These are phyloP conservation scores for Orcinus orca DNA, from an alignment of 2,113 vertebrate genomes.

Conservation along the genomic window DNA sequence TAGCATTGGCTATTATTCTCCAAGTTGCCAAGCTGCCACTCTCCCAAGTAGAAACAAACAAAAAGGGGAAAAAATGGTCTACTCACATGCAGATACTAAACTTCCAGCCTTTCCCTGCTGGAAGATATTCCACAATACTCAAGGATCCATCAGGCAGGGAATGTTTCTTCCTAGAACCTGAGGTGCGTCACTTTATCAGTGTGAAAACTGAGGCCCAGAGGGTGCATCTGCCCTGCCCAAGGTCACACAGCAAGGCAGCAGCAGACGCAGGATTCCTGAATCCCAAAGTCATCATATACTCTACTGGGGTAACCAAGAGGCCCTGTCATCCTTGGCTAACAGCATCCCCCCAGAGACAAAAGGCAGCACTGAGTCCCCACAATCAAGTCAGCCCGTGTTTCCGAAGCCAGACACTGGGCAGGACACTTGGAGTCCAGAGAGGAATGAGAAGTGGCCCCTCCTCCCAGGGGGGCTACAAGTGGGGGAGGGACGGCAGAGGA, in stretches of 20 bases:
- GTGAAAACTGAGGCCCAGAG: not conserved
- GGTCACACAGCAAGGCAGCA: not conserved
- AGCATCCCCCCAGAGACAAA: not conserved
- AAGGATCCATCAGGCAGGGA: not conserved
- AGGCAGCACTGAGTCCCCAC: not conserved
- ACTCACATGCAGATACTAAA: not conserved
- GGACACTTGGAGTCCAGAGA: not conserved
- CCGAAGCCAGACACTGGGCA: not conserved
- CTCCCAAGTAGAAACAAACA: not conserved
- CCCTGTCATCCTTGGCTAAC: not conserved
- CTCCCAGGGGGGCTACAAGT: no score
- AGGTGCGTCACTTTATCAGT: not conserved
- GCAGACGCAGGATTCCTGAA: not conserved
- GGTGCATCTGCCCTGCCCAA: not conserved
- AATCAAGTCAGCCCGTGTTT: not conserved
- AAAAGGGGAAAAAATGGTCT: not conserved
- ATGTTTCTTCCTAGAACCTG: not conserved
- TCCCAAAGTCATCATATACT: not conserved
- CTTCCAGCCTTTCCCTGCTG: not conserved
- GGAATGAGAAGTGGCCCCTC: not conserved
- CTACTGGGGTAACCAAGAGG: not conserved
- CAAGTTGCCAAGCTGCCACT: not conserved
- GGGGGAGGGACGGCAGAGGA: accelerated
- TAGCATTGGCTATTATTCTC: not conserved
- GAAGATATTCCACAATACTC: not conserved